Conservation (phyloP, 2,888 invertebrate genomes). For the Thelaira solivaga region DNA sequence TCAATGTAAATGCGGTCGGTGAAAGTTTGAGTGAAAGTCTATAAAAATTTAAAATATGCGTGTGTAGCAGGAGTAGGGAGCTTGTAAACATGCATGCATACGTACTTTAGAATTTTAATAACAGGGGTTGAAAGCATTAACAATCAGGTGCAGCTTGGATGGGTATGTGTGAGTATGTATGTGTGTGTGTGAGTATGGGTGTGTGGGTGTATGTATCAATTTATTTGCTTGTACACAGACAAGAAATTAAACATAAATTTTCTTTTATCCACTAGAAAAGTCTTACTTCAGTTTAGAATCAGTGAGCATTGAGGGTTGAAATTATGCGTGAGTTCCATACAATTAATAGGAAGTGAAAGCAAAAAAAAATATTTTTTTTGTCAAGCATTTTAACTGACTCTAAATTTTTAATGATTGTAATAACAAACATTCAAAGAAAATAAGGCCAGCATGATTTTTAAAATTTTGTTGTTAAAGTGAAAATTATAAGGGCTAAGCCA, state of each 20-base stretch:
- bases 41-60: constrained; percentile 40
- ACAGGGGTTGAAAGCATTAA: constrained; percentile 47
- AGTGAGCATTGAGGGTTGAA: constrained; percentile 38
- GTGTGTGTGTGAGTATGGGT: no score
- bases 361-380: background rate
- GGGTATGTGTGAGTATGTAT: no score
- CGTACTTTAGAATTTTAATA: background rate
- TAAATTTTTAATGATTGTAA: constrained; percentile 1
- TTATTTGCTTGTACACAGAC: background rate
- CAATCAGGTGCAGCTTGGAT: constrained; percentile 57
- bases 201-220: no score
- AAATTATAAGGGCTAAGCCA: no score
- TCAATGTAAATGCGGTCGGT: background rate
- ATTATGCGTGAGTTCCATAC: constrained; percentile 47
- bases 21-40: constrained; percentile 58
- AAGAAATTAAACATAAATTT: background rate
- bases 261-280: constrained; percentile 18
- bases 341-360: constrained; percentile 17
- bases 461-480: background rate
- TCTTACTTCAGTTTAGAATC: constrained; percentile 22
- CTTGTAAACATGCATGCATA: background rate
- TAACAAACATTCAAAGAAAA: background rate
- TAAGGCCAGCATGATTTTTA: constrained; percentile 6
- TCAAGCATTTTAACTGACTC: background rate
- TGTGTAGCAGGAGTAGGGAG: background rate